Conservation (phyloP, 1,140 invertebrate species). For the Popillia japonica region DNA sequence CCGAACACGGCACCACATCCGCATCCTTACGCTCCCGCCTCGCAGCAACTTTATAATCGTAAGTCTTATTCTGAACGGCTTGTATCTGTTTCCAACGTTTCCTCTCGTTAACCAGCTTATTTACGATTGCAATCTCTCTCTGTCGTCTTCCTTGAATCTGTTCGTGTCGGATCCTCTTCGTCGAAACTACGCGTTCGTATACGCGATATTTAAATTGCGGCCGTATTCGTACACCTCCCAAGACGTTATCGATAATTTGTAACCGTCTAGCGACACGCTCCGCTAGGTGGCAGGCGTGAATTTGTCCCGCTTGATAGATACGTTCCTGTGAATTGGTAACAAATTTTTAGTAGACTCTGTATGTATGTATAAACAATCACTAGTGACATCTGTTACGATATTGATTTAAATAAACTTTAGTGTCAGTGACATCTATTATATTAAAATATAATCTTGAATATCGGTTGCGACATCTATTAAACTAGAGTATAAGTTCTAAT, state of each 20-base stretch:
- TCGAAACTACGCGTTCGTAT: not conserved
- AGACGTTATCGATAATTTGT: not conserved
- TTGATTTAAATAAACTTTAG: too few species aligned
- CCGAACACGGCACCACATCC: too few species aligned
- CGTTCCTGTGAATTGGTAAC: not conserved
- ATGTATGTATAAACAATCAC: too few species aligned
- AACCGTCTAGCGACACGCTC: not conserved
- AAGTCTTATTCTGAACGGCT: not conserved
- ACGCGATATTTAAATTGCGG: not conserved
- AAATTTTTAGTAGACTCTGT: too few species aligned
- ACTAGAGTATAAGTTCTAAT: too few species aligned
- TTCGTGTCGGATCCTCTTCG: not conserved
- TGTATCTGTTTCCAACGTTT: slow-evolving; percentile 1
- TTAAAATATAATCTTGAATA: too few species aligned
- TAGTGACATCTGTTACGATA: too few species aligned
- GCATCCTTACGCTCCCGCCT: too few species aligned
- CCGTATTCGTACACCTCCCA: not conserved
- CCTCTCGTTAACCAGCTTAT: not conserved
- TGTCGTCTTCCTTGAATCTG: not conserved
- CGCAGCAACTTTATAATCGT: slow-evolving; percentile 19
- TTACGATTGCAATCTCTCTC: not conserved
- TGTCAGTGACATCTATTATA: too few species aligned
- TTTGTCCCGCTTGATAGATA: not conserved
- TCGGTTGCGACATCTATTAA: too few species aligned
- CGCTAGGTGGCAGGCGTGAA: not conserved